Evolutionary conservation across 2,113 vertebrate genomes (phyloP), one percentile per base, ranked within the genome.

Genomic region (Odontesthes bonariensis): DNA sequence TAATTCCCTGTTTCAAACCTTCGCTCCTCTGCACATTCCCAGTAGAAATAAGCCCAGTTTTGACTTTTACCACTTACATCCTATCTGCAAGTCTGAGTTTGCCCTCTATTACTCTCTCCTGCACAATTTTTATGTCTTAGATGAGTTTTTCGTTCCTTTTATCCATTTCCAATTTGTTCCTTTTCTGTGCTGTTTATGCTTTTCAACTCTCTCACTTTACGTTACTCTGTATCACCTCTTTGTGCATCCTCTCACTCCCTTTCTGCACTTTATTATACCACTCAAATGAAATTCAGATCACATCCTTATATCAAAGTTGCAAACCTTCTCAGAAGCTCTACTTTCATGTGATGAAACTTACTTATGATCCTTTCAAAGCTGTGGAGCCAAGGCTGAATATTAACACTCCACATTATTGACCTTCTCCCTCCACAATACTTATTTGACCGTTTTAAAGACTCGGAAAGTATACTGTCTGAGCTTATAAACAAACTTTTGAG

Each of bases 271-370:
- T 54, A 63, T 73, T 77, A 66, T 77, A 46, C 61, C 52, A 32
- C 69, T 63, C 60, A 75, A 54, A 84, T 88, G 77, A 81, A 59
- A 89, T 92, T 88, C 89, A 68, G 76, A 86, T 90, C 87, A 90
- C 90, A 88, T 90, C 86, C 72, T 72, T 62, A 54, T 83, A 86
- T 92, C 84, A 92, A 89, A 90, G 89, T 86, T 90, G 71, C 85
- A 61, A 82, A 32, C 81, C 63, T 82, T 88, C 85, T 82, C 84
- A 75, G 73, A 85, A 77, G 63, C 63, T 35, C 69, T 46, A 62
- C 84, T 89, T 89, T 88, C 81, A 88, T 87, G 84, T 87, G 84
- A 85, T 88, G 84, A 86, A 88, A 91, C 81, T 79, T 86, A 66
- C 82, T 86, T 79, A 86, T 85, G 87, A 89, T 87, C 78, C 71